Evolutionary conservation across 2,113 vertebrate genomes (phyloP).

Genomic region (Gambusia holbrooki): DNA sequence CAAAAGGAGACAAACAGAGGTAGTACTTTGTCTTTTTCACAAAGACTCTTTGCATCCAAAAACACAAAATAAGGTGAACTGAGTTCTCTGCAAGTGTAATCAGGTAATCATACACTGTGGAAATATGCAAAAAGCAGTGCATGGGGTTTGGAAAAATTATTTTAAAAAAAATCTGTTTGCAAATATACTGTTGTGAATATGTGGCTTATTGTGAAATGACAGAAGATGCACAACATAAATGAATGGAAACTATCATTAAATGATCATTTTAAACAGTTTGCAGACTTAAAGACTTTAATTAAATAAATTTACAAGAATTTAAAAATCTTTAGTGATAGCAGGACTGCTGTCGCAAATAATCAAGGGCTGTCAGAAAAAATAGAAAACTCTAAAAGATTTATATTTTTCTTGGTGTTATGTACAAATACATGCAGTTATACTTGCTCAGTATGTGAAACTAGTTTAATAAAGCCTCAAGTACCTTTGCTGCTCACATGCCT

Average conservation of each 20-base stretch:
- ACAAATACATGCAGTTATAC: neutral
- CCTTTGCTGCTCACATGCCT: neutral
- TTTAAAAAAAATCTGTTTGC: neutral
- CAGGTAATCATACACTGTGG: neutral
- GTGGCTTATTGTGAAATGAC: neutral
- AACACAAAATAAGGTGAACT: neutral
- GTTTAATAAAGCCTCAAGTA: too few species aligned
- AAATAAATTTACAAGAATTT: too few species aligned
- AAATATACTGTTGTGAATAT: neutral
- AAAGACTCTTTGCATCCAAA: neutral
- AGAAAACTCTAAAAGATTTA: too few species aligned
- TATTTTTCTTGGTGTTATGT: neutral
- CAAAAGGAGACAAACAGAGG: neutral
- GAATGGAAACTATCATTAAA: neutral
- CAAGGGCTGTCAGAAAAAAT: too few species aligned
- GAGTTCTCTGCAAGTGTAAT: neutral
- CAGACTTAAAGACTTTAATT: too few species aligned
- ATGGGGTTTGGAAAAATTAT: neutral
- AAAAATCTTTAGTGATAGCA: too few species aligned
- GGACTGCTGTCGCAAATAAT: too few species aligned
- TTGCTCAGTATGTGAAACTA: neutral
- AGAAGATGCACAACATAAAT: neutral
- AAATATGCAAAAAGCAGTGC: neutral
- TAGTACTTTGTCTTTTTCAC: neutral
- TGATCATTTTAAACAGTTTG: too few species aligned